These are phyloP conservation scores for Drosophila diplacantha DNA, from an alignment of 2,888 invertebrate species.

Conservation along the genomic window DNA sequence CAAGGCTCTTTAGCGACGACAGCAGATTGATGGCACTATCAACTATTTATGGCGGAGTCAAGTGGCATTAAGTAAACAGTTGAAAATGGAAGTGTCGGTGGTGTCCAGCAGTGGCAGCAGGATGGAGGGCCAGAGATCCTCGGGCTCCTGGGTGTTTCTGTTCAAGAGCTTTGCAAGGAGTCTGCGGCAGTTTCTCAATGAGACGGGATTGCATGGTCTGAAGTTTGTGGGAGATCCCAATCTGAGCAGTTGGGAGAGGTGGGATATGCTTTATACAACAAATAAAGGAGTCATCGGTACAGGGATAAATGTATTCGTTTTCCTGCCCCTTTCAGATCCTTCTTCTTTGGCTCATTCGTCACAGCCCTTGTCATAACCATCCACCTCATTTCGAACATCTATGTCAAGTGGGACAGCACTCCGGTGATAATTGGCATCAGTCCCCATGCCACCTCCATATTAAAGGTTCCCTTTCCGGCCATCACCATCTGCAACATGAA, in stretches of 20 bases:
- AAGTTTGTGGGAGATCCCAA: conserved; percentile 66
- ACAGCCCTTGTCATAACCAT: conserved; percentile 79
- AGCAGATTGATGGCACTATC: conserved; percentile 16
- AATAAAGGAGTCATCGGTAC: background rate
- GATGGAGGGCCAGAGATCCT: conserved; percentile 10
- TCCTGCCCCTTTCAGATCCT: conserved; percentile 79
- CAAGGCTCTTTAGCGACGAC: conserved; percentile 27
- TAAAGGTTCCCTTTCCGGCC: conserved; percentile 88
- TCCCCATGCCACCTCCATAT: conserved; percentile 83
- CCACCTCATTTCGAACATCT: conserved; percentile 84
- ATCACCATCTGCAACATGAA: conserved; percentile 92
- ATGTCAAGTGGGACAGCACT: conserved; percentile 84
- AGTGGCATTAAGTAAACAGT: conserved; percentile 21
- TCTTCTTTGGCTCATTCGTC: conserved; percentile 85
- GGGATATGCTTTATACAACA: background rate
- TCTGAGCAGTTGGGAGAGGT: conserved; percentile 69
- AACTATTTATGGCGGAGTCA: conserved; percentile 28
- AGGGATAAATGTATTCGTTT: background rate
- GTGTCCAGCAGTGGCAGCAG: background rate
- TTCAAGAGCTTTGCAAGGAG: conserved; percentile 45
- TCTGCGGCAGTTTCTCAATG: conserved; percentile 53
- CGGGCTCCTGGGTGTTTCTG: conserved; percentile 29
- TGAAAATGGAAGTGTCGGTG: conserved; percentile 21
- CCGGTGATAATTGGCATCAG: conserved; percentile 89
- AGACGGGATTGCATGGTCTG: conserved; percentile 70